Base-by-base conservation (phyloP, 1,140 invertebrate genomes). In the Penaeus indicus region DNA sequence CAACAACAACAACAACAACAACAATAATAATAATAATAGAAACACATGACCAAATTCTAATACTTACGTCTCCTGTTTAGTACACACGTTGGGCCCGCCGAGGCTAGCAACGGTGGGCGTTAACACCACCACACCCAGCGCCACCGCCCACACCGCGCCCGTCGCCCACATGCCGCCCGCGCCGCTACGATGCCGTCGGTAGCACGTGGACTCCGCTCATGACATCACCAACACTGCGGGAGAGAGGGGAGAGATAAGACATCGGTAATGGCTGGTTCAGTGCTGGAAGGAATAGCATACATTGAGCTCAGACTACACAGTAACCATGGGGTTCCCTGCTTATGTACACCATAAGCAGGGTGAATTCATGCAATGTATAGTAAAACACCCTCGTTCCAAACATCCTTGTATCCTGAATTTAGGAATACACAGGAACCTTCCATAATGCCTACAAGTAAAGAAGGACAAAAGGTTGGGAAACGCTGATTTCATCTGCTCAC, bases 11-110 rank as follows among this genome's bases (percentile, higher is more conserved):
- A 69, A 69, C 8, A 10, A 72, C n/a, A 19, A 72, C 1, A 19
- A 19, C 32, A 72, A 72, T 0, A 11, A 72, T 11, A 72, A 72
- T 72, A 72, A 19, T 22, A 72, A 1, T 32, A 64, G 47, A 1
- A 47, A 32, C 25, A 16, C 38, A 21, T 22, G 22, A 67, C 7
- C 3, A 8, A 77, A 25, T 47, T 13, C 67, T 32, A 69, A 38
- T 84, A 94, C 94, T 94, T 92, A 95, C 94, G 92, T 92, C 92
- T 94, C 94, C 90, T 94, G 92, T 91, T 92, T 93, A 22, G 92
- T 93, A 90, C 94, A 95, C 69, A 95, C 93, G 92, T 95, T 94
- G 47, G 94, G 94, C 79, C 94, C 94, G 90, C 93, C 92, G n/a
- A 94, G 91, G 61, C 78, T 81, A 16, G 63, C 62, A 22, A 61